Conservation (phyloP, 2,113 vertebrate genomes). For the Nibea albiflora region DNA sequence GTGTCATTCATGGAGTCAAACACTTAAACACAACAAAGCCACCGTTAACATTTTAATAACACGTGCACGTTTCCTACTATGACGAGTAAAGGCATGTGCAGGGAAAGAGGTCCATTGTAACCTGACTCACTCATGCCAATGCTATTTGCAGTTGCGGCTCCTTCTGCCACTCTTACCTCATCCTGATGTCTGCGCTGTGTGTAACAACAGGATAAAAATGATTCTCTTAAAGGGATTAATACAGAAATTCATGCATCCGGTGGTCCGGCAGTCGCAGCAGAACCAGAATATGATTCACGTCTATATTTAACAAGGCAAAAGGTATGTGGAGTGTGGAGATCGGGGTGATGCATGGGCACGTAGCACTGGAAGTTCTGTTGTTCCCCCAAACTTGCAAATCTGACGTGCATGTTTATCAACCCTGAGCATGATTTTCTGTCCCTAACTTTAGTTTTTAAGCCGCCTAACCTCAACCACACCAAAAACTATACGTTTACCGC, state of each 20-base stretch:
- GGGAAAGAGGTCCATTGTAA: background rate
- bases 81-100: background rate
- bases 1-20: background rate
- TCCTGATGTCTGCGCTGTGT: background rate
- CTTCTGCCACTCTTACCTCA: background rate
- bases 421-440: too few species aligned
- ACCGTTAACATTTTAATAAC: background rate
- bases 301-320: background rate
- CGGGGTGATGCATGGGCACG: too few species aligned
- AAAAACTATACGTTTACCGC: too few species aligned
- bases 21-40: background rate
- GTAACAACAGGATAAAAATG: background rate
- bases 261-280: too few species aligned
- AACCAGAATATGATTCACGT: background rate
- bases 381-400: background rate
- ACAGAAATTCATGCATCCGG: too few species aligned
- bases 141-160: background rate
- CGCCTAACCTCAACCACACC: too few species aligned
- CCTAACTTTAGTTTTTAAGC: too few species aligned
- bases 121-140: background rate
- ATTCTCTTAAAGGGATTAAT: too few species aligned
- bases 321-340: background rate
- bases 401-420: background rate
- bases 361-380: background rate
- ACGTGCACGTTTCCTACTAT: background rate